Evolutionary conservation across 2,888 invertebrate genomes (phyloP).

Genomic region (Chloroclysta siterata): DNA sequence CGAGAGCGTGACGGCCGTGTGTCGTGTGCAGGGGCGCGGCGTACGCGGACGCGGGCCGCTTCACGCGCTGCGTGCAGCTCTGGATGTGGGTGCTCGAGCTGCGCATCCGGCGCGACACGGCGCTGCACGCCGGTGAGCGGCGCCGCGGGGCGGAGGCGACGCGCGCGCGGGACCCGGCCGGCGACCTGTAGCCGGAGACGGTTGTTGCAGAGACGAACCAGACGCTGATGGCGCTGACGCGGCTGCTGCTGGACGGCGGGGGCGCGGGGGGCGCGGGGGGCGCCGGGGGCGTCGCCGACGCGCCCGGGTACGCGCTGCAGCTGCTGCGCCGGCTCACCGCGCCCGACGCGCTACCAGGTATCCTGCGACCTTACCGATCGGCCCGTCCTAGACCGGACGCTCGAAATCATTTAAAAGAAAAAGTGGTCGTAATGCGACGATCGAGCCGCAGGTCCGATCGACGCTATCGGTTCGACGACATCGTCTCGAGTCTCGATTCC

Average conservation of each 20-base stretch:
- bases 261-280: neutral
- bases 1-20: no score
- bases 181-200: no score
- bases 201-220: constrained; percentile 89
- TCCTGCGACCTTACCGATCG: no score
- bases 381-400: no score
- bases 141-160: no score
- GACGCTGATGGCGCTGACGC: constrained; percentile 93
- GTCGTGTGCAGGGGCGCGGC: constrained; percentile 85
- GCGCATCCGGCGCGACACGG: constrained; percentile 91
- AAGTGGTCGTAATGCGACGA: no score
- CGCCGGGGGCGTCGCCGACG: constrained; percentile 54
- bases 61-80: constrained; percentile 93
- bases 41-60: constrained; percentile 89
- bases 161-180: no score
- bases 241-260: constrained; percentile 89
- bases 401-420: no score
- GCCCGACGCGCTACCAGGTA: constrained; percentile 78
- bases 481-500: no score
- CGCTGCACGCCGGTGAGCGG: constrained; percentile 72
- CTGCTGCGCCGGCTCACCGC: constrained; percentile 72
- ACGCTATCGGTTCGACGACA: no score
- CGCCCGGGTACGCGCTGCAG: constrained; percentile 74
- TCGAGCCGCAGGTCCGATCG: no score
- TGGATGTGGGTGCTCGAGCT: constrained; percentile 94